phyloP scores from a whole-genome alignment of 1,140 invertebrate species.

The Tetramorium parvispinum region DNA sequence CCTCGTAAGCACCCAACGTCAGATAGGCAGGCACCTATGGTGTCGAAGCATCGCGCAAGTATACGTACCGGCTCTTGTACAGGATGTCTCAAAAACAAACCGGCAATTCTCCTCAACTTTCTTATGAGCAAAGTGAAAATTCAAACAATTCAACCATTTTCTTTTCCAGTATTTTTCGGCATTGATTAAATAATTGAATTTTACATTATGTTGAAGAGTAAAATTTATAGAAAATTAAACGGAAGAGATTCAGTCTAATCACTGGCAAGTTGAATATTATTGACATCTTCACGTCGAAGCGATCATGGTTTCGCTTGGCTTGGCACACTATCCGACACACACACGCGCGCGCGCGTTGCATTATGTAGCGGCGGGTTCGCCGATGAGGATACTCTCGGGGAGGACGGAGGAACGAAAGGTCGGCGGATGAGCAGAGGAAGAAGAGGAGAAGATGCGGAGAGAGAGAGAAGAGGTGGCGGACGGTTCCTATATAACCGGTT shows the following conservation, averaged over 20 bases:
- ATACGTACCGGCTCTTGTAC: slow-evolving; percentile 59
- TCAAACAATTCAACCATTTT: background rate
- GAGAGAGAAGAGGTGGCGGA: slow-evolving; percentile 76
- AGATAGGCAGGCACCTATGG: slow-evolving; percentile 73
- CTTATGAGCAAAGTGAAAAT: background rate
- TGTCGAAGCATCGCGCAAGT: slow-evolving; percentile 72
- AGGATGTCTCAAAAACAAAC: slow-evolving; percentile 8
- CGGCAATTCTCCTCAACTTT: background rate
- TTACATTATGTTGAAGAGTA: background rate
- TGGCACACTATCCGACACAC: background rate
- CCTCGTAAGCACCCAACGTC: slow-evolving; percentile 73
- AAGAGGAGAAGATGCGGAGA: slow-evolving; percentile 66
- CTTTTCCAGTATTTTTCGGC: background rate
- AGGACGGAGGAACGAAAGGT: slow-evolving; percentile 69
- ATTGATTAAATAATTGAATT: background rate
- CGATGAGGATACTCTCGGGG: slow-evolving; percentile 60
- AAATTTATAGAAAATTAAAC: slow-evolving; percentile 2
- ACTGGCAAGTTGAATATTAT: background rate
- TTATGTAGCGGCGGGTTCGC: slow-evolving; percentile 76
- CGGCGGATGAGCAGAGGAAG: slow-evolving; percentile 65
- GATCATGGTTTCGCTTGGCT: background rate
- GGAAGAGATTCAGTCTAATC: background rate
- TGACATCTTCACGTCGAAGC: background rate
- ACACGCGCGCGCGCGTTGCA: slow-evolving; percentile 26
- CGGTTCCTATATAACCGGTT: slow-evolving; percentile 83